Evolutionary conservation across 2,797 vertebrate species (phyloP).

Genomic region (Bovichtus variegatus): DNA sequence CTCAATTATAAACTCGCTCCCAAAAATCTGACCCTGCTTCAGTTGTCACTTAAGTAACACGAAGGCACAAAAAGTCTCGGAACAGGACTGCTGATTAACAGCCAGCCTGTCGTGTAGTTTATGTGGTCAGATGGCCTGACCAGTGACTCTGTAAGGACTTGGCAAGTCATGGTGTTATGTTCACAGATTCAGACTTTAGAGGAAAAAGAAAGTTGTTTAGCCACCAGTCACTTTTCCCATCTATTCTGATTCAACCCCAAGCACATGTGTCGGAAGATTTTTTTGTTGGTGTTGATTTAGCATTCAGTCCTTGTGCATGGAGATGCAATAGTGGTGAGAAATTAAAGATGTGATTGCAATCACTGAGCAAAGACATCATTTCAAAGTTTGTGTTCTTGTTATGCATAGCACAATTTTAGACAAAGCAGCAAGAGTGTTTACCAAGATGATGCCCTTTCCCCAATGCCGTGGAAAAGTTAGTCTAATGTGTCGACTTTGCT

Average conservation of each 20-base stretch:
- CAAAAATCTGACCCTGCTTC: conserved; percentile 46
- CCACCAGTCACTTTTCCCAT: background rate
- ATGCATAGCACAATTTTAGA: background rate
- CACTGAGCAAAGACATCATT: background rate
- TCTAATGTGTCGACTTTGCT: background rate
- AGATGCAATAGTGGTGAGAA: background rate
- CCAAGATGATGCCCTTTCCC: background rate
- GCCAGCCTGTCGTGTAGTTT: conserved; percentile 43
- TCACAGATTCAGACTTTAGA: background rate
- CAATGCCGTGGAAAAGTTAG: background rate
- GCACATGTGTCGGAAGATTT: background rate
- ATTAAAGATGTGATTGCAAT: conserved; percentile 2
- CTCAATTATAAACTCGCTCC: conserved; percentile 60
- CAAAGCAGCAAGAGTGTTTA: background rate
- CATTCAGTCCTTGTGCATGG: background rate
- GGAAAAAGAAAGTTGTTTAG: background rate
- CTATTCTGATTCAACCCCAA: background rate
- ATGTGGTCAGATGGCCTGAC: conserved; percentile 54
- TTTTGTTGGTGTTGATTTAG: background rate
- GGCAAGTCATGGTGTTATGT: conserved; percentile 3
- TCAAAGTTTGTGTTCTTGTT: background rate
- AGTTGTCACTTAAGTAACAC: conserved; percentile 53
- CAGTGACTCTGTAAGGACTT: conserved; percentile 16
- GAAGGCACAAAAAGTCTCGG: conserved; percentile 39
- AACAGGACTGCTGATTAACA: conserved; percentile 52